Evolutionary conservation across 2,888 invertebrate genomes (phyloP).

Genomic region (Drosophila peninsularis): DNA sequence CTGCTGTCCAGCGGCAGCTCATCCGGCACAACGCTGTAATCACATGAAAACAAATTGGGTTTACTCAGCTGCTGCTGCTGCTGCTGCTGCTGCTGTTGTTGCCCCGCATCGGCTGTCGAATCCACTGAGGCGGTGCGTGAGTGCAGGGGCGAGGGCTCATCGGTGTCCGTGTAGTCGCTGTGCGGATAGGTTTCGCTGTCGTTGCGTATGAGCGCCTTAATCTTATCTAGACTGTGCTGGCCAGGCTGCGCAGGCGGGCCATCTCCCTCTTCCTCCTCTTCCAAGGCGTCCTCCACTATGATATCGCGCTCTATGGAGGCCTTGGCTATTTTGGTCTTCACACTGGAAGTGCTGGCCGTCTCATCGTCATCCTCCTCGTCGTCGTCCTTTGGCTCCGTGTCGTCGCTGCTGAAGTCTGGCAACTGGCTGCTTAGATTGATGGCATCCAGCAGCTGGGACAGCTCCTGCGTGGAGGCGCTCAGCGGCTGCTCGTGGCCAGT

Average conservation of each 20-base stretch:
- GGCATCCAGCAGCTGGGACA: conserved; percentile 52
- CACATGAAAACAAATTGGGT: conserved; percentile 41
- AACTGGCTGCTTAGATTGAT: conserved; percentile 54
- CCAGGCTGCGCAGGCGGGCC: background rate
- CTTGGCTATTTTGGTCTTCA: conserved; percentile 69
- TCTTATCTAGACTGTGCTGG: conserved; percentile 52
- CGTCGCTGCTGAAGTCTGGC: conserved; percentile 52
- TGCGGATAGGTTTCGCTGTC: conserved; percentile 73
- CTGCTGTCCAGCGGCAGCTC: conserved; percentile 71
- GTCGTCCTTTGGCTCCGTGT: conserved; percentile 22
- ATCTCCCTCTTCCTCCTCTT: conserved; percentile 21
- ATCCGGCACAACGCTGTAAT: conserved; percentile 79
- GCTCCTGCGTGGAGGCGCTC: conserved; percentile 54
- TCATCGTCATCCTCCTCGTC: conserved; percentile 58
- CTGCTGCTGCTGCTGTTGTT: background rate
- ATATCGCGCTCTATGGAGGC: conserved; percentile 70
- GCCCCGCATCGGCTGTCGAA: conserved; percentile 35
- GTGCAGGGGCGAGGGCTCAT: conserved; percentile 56
- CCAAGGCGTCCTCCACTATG: conserved; percentile 48
- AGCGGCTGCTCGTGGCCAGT: conserved; percentile 22
- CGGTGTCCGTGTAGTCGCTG: conserved; percentile 68
- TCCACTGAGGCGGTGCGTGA: conserved; percentile 71
- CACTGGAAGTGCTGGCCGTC: conserved; percentile 68
- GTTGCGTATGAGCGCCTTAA: conserved; percentile 68
- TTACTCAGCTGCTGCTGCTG: conserved; percentile 28